These are phyloP conservation scores for Channa striata DNA, from an alignment of 2,797 vertebrate species.

Conservation along the genomic window DNA sequence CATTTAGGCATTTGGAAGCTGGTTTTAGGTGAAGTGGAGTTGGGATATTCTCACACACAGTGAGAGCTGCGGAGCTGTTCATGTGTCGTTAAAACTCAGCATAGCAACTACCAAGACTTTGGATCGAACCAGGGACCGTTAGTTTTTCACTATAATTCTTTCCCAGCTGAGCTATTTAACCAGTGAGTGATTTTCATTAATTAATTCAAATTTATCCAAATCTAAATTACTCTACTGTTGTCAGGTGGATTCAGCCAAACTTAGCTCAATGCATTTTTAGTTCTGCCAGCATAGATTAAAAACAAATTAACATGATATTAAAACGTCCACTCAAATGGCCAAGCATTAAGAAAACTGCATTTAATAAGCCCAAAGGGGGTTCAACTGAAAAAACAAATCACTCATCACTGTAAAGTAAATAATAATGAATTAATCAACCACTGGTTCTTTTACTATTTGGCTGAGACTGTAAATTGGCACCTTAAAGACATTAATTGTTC, in stretches of 20 bases:
- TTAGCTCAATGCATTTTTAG: constrained; percentile 10
- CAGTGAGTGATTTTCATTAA: background rate
- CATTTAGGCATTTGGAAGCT: no score
- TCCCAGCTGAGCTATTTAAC: no score
- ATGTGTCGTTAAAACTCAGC: no score
- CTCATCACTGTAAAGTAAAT: constrained; percentile 46
- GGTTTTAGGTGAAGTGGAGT: no score
- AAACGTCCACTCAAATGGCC: constrained; percentile 25
- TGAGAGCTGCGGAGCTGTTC: no score
- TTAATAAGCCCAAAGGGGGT: constrained; percentile 35
- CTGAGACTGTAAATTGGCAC: constrained; percentile 49
- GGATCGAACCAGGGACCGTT: no score
- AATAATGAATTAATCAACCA: constrained; percentile 54
- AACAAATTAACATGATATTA: constrained; percentile 29
- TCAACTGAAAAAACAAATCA: constrained; percentile 29
- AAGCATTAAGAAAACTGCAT: constrained; percentile 34
- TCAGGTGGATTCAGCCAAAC: constrained; percentile 16
- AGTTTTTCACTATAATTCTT: no score
- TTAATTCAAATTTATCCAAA: background rate
- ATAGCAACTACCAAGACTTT: no score
- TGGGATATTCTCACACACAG: no score
- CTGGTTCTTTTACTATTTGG: constrained; percentile 31
- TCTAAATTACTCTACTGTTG: background rate
- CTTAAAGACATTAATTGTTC: constrained; percentile 48
- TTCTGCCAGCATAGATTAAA: constrained; percentile 30